A percentile compares a stretch with the other conserved stretches of the same genome.
Evolutionary conservation across 2,888 invertebrate genomes (phyloP).

Genomic region (Drosophila falleni): DNA sequence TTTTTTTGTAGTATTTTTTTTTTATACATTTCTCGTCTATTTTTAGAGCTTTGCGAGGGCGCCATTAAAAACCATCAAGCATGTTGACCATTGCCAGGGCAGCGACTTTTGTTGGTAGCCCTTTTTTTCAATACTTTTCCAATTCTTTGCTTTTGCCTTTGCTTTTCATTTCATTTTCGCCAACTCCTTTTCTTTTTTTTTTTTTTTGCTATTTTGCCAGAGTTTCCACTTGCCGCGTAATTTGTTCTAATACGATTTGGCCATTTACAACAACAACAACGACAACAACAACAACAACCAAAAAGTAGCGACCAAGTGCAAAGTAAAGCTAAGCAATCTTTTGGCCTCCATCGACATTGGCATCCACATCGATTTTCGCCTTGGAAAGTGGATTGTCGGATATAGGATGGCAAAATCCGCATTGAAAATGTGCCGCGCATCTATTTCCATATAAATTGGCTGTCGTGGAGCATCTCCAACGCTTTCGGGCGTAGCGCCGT

Average conservation of each 20-base stretch:
- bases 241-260: slow-evolving; percentile 65
- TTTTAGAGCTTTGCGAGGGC: slow-evolving; percentile 32
- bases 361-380: slow-evolving; percentile 69
- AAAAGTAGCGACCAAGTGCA: slow-evolving; percentile 50
- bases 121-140: slow-evolving; percentile 17
- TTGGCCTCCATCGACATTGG: slow-evolving; percentile 41
- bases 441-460: slow-evolving; percentile 82
- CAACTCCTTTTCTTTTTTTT: slow-evolving; percentile 32
- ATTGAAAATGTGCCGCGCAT: slow-evolving; percentile 77
- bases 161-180: slow-evolving; percentile 6
- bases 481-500: slow-evolving; percentile 54
- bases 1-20: slow-evolving; percentile 4
- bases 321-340: slow-evolving; percentile 67
- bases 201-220: slow-evolving; percentile 2
- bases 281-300: slow-evolving; percentile 4
- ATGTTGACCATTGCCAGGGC: slow-evolving; percentile 42
- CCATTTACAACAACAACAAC: slow-evolving; percentile 35
- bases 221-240: slow-evolving; percentile 58
- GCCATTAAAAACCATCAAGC: slow-evolving; percentile 53
- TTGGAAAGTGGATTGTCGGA: slow-evolving; percentile 44
- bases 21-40: slow-evolving; percentile 21
- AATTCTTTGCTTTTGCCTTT: slow-evolving; percentile 11
- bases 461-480: slow-evolving; percentile 59
- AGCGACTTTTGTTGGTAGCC: slow-evolving; percentile 23
- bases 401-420: slow-evolving; percentile 57